Evolutionary conservation across 2,888 invertebrate genomes (phyloP).

Genomic region (Acanthopleura granulata): DNA sequence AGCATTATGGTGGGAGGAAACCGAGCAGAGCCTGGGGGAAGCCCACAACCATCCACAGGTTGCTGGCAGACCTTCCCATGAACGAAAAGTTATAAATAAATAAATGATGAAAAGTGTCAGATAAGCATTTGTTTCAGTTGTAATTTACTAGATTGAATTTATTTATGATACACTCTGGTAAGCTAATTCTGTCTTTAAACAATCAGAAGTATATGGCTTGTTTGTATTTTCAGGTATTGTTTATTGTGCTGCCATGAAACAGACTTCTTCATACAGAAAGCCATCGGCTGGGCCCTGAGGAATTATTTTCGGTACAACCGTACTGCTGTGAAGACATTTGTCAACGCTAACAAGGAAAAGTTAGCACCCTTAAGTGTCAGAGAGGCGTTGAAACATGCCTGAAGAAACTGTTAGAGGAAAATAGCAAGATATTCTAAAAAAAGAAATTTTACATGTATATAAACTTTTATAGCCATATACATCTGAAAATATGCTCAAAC

Average conservation of each 20-base stretch:
- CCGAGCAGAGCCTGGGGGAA: too few relatives aligned
- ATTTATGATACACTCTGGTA: too few relatives aligned
- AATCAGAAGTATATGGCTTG: too few relatives aligned
- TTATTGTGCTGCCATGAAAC: slow-evolving; percentile 31
- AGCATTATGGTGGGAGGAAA: too few relatives aligned
- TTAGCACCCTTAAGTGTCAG: slow-evolving; percentile 34
- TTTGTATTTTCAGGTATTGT: slow-evolving; percentile 36
- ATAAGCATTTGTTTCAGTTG: too few relatives aligned
- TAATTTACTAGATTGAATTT: too few relatives aligned
- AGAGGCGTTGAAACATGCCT: slow-evolving; percentile 42
- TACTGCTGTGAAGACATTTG: slow-evolving; percentile 33
- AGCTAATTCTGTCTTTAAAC: too few relatives aligned
- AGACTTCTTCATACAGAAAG: slow-evolving; percentile 46
- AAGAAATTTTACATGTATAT: not conserved
- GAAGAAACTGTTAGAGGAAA: too few relatives aligned
- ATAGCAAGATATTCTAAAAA: not conserved
- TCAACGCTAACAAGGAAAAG: slow-evolving; percentile 30
- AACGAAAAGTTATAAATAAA: too few relatives aligned
- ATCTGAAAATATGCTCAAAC: not conserved
- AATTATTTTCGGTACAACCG: slow-evolving; percentile 30
- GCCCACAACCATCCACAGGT: too few relatives aligned
- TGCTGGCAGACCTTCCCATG: too few relatives aligned
- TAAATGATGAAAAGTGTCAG: too few relatives aligned
- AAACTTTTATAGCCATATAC: not conserved
- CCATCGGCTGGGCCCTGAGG: slow-evolving; percentile 45